Conservation (phyloP, 2,888 invertebrate species). For the Ethmia dodecea region DNA sequence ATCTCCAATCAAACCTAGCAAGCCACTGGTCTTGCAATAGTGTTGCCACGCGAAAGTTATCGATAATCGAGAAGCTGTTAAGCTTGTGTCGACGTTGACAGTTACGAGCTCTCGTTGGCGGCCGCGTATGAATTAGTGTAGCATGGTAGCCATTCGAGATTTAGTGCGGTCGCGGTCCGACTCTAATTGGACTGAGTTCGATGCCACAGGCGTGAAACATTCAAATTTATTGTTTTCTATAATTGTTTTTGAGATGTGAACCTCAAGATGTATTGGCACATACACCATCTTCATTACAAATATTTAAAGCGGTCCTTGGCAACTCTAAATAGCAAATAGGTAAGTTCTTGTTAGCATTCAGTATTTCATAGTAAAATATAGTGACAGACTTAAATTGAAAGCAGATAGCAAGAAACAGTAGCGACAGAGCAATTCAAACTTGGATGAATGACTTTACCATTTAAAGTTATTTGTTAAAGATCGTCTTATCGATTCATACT, state of each 20-base stretch:
- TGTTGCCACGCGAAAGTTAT: conserved; percentile 40
- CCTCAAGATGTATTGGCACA: conserved; percentile 37
- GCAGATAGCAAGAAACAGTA: conserved; percentile 15
- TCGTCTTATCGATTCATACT: no score
- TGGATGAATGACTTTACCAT: no score
- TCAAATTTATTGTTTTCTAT: conserved; percentile 68
- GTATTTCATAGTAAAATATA: conserved; percentile 15
- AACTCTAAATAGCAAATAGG: conserved; percentile 12
- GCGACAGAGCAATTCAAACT: conserved; percentile 3
- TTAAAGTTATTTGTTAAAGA: no score
- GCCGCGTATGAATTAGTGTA: conserved; percentile 73
- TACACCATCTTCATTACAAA: conserved; percentile 45
- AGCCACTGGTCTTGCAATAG: conserved; percentile 22
- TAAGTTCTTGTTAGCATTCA: conserved; percentile 18
- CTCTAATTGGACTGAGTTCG: conserved; percentile 71
- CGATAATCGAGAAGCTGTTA: conserved; percentile 58
- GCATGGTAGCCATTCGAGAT: conserved; percentile 69
- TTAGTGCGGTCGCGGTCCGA: conserved; percentile 59
- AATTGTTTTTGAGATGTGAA: conserved; percentile 67
- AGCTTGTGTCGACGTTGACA: conserved; percentile 57
- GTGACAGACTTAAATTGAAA: conserved; percentile 20
- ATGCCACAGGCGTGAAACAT: conserved; percentile 66
- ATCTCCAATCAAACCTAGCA: conserved; percentile 6
- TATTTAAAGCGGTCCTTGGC: conserved; percentile 22
- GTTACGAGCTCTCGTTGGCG: conserved; percentile 52